phyloP scores from a whole-genome alignment of 2,888 invertebrate genomes.

The Alviniconcha strummeri region DNA sequence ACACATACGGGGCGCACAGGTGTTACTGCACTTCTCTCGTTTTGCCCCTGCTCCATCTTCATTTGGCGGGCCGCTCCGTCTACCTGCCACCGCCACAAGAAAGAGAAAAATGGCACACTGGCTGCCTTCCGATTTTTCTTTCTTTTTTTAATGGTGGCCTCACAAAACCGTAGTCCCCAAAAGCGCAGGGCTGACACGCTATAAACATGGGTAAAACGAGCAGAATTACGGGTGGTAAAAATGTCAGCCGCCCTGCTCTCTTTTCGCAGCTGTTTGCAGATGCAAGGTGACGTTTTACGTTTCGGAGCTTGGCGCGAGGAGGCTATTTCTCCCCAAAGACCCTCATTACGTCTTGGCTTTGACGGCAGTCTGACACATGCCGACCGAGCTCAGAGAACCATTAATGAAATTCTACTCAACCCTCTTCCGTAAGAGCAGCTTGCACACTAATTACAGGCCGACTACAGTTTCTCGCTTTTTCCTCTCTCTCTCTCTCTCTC shows the following conservation, averaged over 20 bases:
- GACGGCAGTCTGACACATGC: slow-evolving; percentile 28
- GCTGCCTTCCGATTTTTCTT: too few species aligned
- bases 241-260: slow-evolving; percentile 27
- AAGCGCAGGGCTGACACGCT: slow-evolving; percentile 26
- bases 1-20: slow-evolving; percentile 8
- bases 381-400: slow-evolving; percentile 16
- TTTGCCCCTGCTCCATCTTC: slow-evolving; percentile 18
- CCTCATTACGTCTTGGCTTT: slow-evolving; percentile 17
- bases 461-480: not conserved
- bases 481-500: not conserved
- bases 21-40: slow-evolving; percentile 10
- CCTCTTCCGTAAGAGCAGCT: slow-evolving; percentile 30
- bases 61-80: slow-evolving; percentile 23
- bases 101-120: not conserved
- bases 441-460: slow-evolving; percentile 20
- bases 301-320: not conserved
- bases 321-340: not conserved
- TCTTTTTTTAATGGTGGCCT: not conserved
- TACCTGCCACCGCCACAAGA: slow-evolving; percentile 14
- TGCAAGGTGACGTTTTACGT: slow-evolving; percentile 32
- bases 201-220: slow-evolving; percentile 35
- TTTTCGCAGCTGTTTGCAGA: slow-evolving; percentile 31
- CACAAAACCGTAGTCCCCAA: slow-evolving; percentile 7
- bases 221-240: slow-evolving; percentile 35
- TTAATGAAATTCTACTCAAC: slow-evolving; percentile 37